Base-by-base conservation (phyloP, 1,140 invertebrate genomes). In the Procambarus virginalis region DNA sequence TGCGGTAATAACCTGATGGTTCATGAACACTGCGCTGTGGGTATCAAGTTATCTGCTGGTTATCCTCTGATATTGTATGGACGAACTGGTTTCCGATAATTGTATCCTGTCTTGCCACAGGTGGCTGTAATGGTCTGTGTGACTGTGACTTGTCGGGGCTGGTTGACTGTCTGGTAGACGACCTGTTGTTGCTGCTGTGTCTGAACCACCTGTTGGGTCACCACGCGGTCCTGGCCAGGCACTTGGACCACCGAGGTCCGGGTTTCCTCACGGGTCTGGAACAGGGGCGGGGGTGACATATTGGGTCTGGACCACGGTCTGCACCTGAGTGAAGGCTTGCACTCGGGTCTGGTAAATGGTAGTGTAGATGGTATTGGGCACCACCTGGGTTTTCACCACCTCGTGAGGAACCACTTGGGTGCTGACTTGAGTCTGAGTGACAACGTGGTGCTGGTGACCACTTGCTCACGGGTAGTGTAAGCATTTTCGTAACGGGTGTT, bases 271-370 rank as follows among this genome's bases (percentile, higher is more conserved):
- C 45, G 77, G 20, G 86, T 81, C 22, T 81, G 60, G 86, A 45
- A 46, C n/a, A 87, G 77, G 20, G 86, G 86, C 17, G 86, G 60
- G 49, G 86, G 77, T 34, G 86, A 79, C 77, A 45, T 87, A 87
- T 60, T 81, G 76, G 60, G 86, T 87, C 55, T 75, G 86, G 73
- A 87, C 79, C 58, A 87, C 78, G 2, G 86, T 87, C 79, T 87
- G 86, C n/a, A 87, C 86, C 64, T 87, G 77, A n/a, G 86, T 87
- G 86, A 87, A 87, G 76, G 86, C 77, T 68, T 81, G 86, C 10
- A 87, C 60, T 45, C 78, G 34, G 45, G 86, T 87, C 82, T 78
- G 34, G 86, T 87, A 87, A 46, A 68, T 48, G 77, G 86, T 87
- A 60, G 77, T 80, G 86, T 80, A 80, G 86, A 81, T 75, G 60